phyloP scores from a whole-genome alignment of 2,113 vertebrate genomes.

The Oreochromis niloticus region DNA sequence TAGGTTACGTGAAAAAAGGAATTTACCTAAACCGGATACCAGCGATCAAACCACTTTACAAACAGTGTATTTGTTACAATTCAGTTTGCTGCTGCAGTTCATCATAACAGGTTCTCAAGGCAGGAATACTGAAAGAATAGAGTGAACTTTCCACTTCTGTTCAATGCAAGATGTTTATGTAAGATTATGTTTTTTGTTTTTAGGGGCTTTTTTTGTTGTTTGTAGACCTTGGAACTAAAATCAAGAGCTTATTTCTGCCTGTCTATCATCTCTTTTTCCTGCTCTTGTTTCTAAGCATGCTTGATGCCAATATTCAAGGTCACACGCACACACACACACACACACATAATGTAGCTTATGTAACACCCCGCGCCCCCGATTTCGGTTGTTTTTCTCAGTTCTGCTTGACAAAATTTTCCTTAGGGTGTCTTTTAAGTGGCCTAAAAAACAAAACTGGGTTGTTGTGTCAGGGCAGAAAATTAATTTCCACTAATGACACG shows the following conservation, averaged over 20 bases:
- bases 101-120: background rate
- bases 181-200: background rate
- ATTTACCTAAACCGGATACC: background rate
- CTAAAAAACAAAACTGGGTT: slow-evolving; percentile 31
- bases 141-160: background rate
- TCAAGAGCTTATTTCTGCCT: slow-evolving; percentile 13
- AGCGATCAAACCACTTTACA: background rate
- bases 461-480: background rate
- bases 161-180: background rate
- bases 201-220: background rate
- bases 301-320: slow-evolving; percentile 39
- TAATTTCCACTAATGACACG: slow-evolving; percentile 6
- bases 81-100: background rate
- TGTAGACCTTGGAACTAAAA: background rate
- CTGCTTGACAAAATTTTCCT: slow-evolving; percentile 3
- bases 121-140: background rate
- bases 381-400: slow-evolving; percentile 27
- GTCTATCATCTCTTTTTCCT: slow-evolving; percentile 49
- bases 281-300: slow-evolving; percentile 29
- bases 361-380: slow-evolving; percentile 1
- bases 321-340: slow-evolving; percentile 16
- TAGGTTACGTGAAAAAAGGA: background rate
- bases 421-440: slow-evolving; percentile 7
- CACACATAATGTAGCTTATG: slow-evolving; percentile 18
- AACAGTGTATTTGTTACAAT: background rate